These are phyloP conservation scores for Henricia sp. DNA, from an alignment of 53 echinoderm and acorn worm species.

Conservation along the genomic window DNA sequence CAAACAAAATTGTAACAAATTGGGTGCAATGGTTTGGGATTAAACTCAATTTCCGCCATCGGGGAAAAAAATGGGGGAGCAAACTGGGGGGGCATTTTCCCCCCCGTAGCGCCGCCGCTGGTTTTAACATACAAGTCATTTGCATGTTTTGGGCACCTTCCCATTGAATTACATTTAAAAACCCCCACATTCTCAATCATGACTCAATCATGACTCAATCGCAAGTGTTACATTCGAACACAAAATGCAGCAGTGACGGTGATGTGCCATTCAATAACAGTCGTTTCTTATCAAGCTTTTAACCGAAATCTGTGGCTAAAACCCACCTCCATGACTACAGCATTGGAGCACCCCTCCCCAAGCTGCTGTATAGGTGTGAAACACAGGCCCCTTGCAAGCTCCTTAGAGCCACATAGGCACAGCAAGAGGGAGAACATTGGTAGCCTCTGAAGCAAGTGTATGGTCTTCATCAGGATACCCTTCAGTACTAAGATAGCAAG, in stretches of 20 bases:
- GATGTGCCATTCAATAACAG: not conserved
- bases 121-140: too few relatives aligned
- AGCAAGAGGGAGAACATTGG: conserved; percentile 79
- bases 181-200: too few relatives aligned
- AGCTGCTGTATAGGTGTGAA: conserved; percentile 49
- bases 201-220: too few relatives aligned
- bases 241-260: not conserved
- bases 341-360: conserved; percentile 16
- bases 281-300: not conserved
- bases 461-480: conserved; percentile 57
- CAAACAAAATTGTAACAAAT: too few relatives aligned
- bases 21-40: too few relatives aligned
- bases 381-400: conserved; percentile 41
- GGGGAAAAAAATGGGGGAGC: too few relatives aligned
- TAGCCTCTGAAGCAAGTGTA: conserved; percentile 66
- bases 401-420: conserved; percentile 37
- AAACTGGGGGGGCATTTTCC: too few relatives aligned
- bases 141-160: too few relatives aligned
- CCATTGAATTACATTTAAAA: too few relatives aligned
- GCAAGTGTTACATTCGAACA: not conserved
- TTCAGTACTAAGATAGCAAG: conserved; percentile 72
- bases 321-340: conserved; percentile 67
- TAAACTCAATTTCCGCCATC: too few relatives aligned
- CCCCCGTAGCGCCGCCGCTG: too few relatives aligned
- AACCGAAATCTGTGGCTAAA: not conserved